Evolutionary conservation across 2,888 invertebrate genomes (phyloP), one percentile per base, ranked within the genome.

Genomic region (Teinopalpus imperialis): DNA sequence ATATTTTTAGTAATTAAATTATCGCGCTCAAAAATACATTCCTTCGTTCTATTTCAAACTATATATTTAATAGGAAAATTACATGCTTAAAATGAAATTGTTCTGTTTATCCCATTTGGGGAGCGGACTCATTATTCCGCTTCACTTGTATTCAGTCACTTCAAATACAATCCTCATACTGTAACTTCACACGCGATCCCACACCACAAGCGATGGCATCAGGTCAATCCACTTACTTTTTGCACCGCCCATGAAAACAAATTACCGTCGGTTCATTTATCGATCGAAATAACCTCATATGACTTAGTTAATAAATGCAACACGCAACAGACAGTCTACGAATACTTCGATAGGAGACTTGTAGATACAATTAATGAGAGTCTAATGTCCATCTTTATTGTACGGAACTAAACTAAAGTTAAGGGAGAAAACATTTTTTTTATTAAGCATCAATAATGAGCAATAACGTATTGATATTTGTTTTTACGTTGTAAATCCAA

Each of bases 201-300:
- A 59, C 65, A 69, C 64, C 67, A 70, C 72, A 66, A 72, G 69
- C 72, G 63, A 18, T 31, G 46, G 66, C 71, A 69, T 58, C 76
- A 63, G 85, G 86, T 85, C 86, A 83, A 74, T 85, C 82, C 83
- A 80, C 85, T 86, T 80, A 77, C 81, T 86, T 85, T 86, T 85
- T 83, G 85, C 85, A 71, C 64, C 73, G 74, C 60, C 69, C 69
- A 80, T 81, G 81, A 81, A 83, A 81, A 81, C 77, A 76, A 80
- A 85, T 82, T 81, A 76, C 77, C 69, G 61, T 71, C 74, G 73
- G 76, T 72, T 80, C 76, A 77, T 77, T 75, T 78, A 83, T 83
- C 78, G 85, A 85, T 81, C 71, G 70, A 60, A 68, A 74, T 74
- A 76, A 78, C 75, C 71, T 67, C 76, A 75, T 75, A 70, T 74